phyloP scores from a whole-genome alignment of 2,888 invertebrate species.

The Eupelmus urozonus region DNA sequence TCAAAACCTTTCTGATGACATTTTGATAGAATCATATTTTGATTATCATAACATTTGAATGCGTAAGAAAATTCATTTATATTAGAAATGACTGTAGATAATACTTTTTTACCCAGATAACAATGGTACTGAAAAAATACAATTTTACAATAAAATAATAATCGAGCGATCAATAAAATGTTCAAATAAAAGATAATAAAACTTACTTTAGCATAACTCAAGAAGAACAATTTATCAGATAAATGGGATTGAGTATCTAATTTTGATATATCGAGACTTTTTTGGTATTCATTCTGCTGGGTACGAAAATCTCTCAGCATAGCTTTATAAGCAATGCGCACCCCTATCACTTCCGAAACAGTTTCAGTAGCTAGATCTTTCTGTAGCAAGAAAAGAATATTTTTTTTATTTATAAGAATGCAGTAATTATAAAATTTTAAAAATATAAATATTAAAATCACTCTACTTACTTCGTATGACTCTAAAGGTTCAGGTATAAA shows the following conservation, averaged over 20 bases:
- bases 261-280: neutral
- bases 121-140: conserved; percentile 25
- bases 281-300: neutral
- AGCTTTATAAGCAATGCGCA: conserved; percentile 33
- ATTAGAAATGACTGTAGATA: neutral
- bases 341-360: conserved; percentile 13
- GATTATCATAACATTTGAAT: neutral
- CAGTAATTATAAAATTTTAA: neutral
- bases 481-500: neutral
- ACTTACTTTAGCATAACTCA: neutral
- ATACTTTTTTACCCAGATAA: neutral
- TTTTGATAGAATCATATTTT: neutral
- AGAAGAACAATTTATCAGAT: conserved; percentile 1
- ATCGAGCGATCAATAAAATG: neutral
- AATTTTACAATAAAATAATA: neutral
- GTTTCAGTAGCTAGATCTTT: neutral
- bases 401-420: neutral
- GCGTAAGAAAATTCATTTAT: neutral
- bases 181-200: neutral
- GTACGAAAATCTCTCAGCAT: neutral
- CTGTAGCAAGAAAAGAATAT: neutral
- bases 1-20: neutral
- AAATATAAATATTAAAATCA: neutral
- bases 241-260: neutral
- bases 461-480: neutral